Percentiles rank a stretch among this genome's conserved stretches.
phyloP scores from a whole-genome alignment of 2,113 vertebrate genomes.

The Chunga burmeisteri region DNA sequence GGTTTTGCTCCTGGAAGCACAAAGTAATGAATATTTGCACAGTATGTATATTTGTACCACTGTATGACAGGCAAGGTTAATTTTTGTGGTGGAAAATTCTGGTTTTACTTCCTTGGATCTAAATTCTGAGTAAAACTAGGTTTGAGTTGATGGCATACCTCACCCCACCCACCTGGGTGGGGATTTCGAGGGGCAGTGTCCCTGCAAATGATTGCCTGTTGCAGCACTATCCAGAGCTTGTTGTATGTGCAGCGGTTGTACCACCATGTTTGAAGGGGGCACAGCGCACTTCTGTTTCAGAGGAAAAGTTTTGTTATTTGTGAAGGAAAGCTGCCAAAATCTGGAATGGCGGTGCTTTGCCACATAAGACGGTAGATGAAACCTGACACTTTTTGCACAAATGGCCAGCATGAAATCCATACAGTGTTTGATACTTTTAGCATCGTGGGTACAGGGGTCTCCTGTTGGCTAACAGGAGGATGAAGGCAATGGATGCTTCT shows the following conservation, averaged over 20 bases:
- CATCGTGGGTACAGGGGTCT: background rate
- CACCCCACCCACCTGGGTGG: background rate
- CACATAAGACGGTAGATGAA: background rate
- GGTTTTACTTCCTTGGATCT: background rate
- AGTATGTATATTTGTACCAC: background rate
- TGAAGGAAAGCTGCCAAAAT: background rate
- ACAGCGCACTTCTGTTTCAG: rapidly evolving
- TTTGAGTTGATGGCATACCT: background rate
- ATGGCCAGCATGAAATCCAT: background rate
- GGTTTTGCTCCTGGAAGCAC: background rate
- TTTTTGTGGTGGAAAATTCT: background rate
- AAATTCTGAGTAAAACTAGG: background rate
- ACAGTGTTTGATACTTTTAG: background rate
- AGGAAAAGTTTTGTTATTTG: background rate
- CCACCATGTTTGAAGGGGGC: background rate
- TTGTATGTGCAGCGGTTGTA: background rate
- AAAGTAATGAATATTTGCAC: background rate
- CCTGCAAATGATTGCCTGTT: background rate
- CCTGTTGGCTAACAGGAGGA: background rate
- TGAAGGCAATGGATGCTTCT: background rate
- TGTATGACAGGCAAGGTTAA: background rate
- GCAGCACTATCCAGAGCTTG: background rate
- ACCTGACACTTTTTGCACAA: background rate
- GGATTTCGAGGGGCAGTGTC: background rate
- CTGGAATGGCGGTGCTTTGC: background rate